Base-by-base conservation (phyloP, 1,140 invertebrate species). In the Drosophila simulans region DNA sequence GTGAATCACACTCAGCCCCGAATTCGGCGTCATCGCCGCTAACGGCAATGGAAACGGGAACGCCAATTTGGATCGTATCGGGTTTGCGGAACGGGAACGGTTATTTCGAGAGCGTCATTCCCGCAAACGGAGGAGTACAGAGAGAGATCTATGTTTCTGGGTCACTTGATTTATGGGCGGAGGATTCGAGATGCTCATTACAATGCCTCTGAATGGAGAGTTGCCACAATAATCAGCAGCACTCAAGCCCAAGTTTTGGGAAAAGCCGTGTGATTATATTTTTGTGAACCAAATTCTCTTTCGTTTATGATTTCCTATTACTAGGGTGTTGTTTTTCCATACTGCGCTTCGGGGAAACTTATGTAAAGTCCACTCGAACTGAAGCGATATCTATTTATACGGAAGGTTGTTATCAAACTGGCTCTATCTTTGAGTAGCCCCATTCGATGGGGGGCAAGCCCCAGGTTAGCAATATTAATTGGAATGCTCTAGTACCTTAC, bases 1-100 rank as follows among this genome's bases (percentile, higher is more conserved):
- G 46, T 83, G 80, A 83, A 55, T 83, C 80, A 79, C 37, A 10
- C 8, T n/a, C n/a, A 4, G 40, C 27, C 13, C 12, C 35, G 5
- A 76, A 40, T 60, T 39, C 39, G 40, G 72, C 69, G 69, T 72
- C 69, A 72, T 72, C 55, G 27, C 25, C 48, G 48, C 27, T 51
- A 39, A 55, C 66, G 42, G 45, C 60, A 63, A 65, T 65, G 42
- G 17, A 65, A 63, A 46, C 15, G 11, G 39, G 15, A 57, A 57
- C 27, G 27, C 8, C 17, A 42, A 62, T 56, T 49, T n/a, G 48
- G 27, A 34, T 34, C 3, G 48, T n/a, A 49, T 31, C 48, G 48
- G 25, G 52, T 5, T 40, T 39, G 20, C 20, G 42, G 13, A 51
- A 35, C 31, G 55, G 39, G 54, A 49, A 49, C 48, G 27, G 48